Evolutionary conservation across 2,113 vertebrate genomes (phyloP), one percentile per base, ranked within the genome.

Genomic region (Naja naja): DNA sequence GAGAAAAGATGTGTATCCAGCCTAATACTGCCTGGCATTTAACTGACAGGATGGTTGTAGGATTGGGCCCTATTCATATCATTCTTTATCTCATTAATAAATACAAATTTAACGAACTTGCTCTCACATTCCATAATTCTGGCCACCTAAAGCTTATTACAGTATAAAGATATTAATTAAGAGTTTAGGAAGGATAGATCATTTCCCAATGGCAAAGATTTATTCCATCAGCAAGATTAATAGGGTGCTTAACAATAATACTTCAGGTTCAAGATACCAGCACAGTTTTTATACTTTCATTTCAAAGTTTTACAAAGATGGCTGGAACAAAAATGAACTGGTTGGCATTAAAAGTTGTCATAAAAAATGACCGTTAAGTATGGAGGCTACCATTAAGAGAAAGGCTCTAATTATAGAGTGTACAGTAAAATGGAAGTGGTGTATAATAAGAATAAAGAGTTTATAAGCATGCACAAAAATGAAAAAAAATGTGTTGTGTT

Each of bases 281-380:
- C 23, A 85, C 34, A 53, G 0, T 58, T 69, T 53, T 27, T 25
- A 58, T 53, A 69, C 39, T 56, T 47, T 5, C 64, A 89, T 4
- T 86, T 93, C 89, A 91, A 91, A 3, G 10, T 52, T 10, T 22
- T 85, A 94, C 16, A 85, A 95, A 95, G 49, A 2, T 0, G 1
- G 85, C 0, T 49, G 1, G 23, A 23, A 58, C 0, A 0, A 89
- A 92, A 30, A 89, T 3, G 64, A 94, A 34, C 0, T 3, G 74
- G 47, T 54, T 85, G n/a, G 53, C 8, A 95, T 39, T 52, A n/a
- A 81, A 89, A 55, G 3, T n/a, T 47, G 10, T 0, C 55, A 12
- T 3, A 60, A 3, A 5, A 60, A 95, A 90, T 69, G 12, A 81
- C 4, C 87, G 5, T 81, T 81, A 49, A 90, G 54, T 64, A 34